These are phyloP conservation scores for Aphelenchoides besseyi DNA, from an alignment of 1,140 invertebrate genomes.

Conservation along the genomic window DNA sequence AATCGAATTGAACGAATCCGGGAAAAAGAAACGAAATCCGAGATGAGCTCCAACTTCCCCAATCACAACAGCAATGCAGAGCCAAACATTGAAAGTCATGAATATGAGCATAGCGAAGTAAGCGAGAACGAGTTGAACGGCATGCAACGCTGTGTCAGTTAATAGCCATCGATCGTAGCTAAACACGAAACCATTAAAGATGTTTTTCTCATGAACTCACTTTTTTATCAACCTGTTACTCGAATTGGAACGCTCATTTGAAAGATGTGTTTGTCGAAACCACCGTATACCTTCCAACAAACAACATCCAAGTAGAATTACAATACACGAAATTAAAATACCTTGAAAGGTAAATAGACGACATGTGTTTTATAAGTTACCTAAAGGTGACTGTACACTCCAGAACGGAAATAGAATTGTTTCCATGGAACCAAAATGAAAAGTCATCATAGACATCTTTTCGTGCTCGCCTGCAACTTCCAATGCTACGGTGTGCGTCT, in stretches of 20 bases:
- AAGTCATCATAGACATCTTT: slow-evolving; percentile 46
- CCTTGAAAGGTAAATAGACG: slow-evolving; percentile 37
- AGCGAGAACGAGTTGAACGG: slow-evolving; percentile 81
- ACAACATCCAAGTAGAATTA: slow-evolving; percentile 48
- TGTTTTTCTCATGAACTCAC: neutral
- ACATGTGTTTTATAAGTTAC: slow-evolving; percentile 29
- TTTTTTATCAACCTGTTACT: slow-evolving; percentile 9
- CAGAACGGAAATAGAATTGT: slow-evolving; percentile 58
- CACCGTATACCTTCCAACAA: slow-evolving; percentile 49
- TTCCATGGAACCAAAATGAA: slow-evolving; percentile 58
- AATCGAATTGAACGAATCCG: neutral
- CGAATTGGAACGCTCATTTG: slow-evolving; percentile 23
- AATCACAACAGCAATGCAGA: slow-evolving; percentile 81
- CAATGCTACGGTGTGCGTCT: neutral
- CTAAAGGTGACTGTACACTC: slow-evolving; percentile 38
- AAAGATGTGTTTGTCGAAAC: slow-evolving; percentile 45
- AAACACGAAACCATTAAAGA: slow-evolving; percentile 7
- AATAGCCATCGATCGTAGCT: slow-evolving; percentile 67
- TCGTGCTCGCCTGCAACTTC: slow-evolving; percentile 1
- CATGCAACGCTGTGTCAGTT: slow-evolving; percentile 82
- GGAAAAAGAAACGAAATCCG: slow-evolving; percentile 72
- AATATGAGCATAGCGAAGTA: slow-evolving; percentile 95
- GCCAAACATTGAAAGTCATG: slow-evolving; percentile 96
- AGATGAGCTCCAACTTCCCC: slow-evolving; percentile 87
- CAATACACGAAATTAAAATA: slow-evolving; percentile 54